Base-by-base conservation (phyloP, 2,113 vertebrate species). In the Lonchura striata region DNA sequence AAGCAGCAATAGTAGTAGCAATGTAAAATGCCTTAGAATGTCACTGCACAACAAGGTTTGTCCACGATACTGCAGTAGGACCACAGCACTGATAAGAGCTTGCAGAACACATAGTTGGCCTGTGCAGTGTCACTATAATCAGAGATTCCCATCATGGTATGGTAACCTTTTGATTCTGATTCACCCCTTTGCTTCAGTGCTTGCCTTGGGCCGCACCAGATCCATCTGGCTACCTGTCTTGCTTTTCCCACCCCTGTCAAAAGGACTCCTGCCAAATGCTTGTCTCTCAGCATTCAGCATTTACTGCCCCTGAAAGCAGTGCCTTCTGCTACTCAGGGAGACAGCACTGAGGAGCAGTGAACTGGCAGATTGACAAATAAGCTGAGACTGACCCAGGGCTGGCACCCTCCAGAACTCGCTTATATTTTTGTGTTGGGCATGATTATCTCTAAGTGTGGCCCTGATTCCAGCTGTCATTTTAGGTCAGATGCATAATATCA, bases 331-430 rank as follows among this genome's bases (percentile, higher is more conserved):
- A 60, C 72, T 60, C 11, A 0, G 82, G 74, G 88, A 77, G 80
- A 68, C 72, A 94, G 80, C 86, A n/a, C 86, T 24, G 80, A 95
- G 90, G 88, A 96, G 94, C 92, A 90, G 64, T 90, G 92, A 97
- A 92, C 94, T 96, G 95, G 96, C 96, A 97, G 96, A 91, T 94
- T 97, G 96, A 97, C 96, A 96, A 95, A 96, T 95, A 90, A 92
- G 96, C 96, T 93, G 92, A 96, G 95, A 95, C 93, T 96, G 96
- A 97, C 96, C 95, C 90, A 92, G 94, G 90, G 92, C 92, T 94
- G 95, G 92, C 96, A 97, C 94, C 96, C 96, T 96, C 93, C 94
- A 88, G 94, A 96, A 95, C 82, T 97, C 19, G 0, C 96, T 95
- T 93, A 90, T 92, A 88, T 92, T 92, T 96, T 93, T 94, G 80